Evolutionary conservation across 2,113 vertebrate genomes (phyloP).

Genomic region (Dissostichus mawsoni): DNA sequence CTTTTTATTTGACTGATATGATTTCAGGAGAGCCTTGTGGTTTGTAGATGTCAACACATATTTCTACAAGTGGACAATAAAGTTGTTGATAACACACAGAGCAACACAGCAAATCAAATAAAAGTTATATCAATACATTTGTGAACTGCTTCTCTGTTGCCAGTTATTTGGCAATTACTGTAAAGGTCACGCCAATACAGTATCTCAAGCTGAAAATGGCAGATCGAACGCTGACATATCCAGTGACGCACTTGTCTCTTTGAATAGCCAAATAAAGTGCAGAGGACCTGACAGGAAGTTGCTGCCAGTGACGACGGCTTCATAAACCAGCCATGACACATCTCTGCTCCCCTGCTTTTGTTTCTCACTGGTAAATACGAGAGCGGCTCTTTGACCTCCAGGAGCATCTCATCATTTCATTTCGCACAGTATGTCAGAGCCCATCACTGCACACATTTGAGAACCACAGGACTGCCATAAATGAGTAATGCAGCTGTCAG

Average conservation of each 20-base stretch:
- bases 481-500: constrained; percentile 76
- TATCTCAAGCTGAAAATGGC: not conserved
- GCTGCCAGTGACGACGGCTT: constrained; percentile 62
- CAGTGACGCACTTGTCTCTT: not conserved
- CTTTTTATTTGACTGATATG: not conserved
- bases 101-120: constrained; percentile 9
- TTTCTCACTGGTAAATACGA: constrained; percentile 74
- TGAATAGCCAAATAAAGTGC: not conserved
- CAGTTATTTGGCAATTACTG: constrained; percentile 8
- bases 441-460: constrained; percentile 67
- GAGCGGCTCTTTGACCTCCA: constrained; percentile 78
- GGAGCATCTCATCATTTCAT: constrained; percentile 66
- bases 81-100: not conserved
- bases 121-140: constrained; percentile 8
- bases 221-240: not conserved
- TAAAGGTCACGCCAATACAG: constrained; percentile 34
- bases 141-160: not conserved
- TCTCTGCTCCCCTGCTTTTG: constrained; percentile 36
- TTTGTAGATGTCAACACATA: constrained; percentile 10
- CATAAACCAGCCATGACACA: constrained; percentile 45
- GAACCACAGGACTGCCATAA: constrained; percentile 63
- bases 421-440: constrained; percentile 54
- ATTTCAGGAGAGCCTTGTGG: not conserved
- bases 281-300: constrained; percentile 31
- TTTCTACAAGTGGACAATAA: not conserved